phyloP scores from a whole-genome alignment of 2,888 invertebrate species.

The Elegia similella region DNA sequence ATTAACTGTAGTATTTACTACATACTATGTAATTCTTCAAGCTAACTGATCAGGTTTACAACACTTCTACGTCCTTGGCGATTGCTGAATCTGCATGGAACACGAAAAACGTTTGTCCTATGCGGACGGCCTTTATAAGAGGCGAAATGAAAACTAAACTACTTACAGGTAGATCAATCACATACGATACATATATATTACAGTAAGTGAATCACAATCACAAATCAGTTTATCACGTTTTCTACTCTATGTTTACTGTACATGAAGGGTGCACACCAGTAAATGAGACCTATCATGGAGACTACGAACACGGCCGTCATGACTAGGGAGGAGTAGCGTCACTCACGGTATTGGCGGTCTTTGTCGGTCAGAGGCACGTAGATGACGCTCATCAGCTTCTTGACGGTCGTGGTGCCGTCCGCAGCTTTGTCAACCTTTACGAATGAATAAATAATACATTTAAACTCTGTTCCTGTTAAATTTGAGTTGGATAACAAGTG shows the following conservation, averaged over 20 bases:
- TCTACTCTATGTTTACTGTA: background rate
- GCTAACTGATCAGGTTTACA: no score
- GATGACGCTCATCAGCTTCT: constrained; percentile 95
- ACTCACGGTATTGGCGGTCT: constrained; percentile 72
- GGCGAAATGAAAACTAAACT: no score
- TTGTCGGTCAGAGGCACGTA: constrained; percentile 97
- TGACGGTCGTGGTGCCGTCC: constrained; percentile 89
- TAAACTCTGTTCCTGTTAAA: no score
- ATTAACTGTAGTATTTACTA: no score
- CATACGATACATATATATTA: no score
- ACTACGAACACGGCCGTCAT: background rate
- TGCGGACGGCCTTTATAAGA: no score
- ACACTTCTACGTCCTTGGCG: no score
- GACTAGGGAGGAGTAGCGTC: constrained; percentile 34
- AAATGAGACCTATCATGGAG: background rate
- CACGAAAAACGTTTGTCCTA: no score
- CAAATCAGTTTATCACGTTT: background rate
- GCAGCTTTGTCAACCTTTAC: constrained; percentile 91
- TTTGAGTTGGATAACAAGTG: no score
- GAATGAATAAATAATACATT: background rate
- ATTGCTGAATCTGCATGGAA: no score
- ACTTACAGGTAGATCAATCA: no score
- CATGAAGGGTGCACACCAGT: background rate
- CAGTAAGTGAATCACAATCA: background rate
- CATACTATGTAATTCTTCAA: no score